Percentiles rank a stretch among this genome's conserved stretches.
Conservation (phyloP, 2,888 invertebrate species). For the Scaptomyza flava region DNA sequence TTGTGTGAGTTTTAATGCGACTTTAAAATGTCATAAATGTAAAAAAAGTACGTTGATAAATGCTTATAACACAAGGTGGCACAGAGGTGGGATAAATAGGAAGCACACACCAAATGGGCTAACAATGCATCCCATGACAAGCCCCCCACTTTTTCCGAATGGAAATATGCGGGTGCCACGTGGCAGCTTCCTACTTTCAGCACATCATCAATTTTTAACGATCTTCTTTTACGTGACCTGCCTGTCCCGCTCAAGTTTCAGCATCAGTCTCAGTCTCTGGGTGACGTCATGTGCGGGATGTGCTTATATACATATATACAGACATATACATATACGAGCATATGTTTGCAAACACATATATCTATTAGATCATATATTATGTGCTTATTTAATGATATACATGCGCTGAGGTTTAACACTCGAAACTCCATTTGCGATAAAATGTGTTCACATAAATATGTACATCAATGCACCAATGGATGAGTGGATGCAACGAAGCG, state of each 20-base stretch:
- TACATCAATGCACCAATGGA: constrained; percentile 28
- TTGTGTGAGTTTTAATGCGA: constrained; percentile 60
- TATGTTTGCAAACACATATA: background rate
- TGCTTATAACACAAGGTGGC: constrained; percentile 33
- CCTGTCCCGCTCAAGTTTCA: background rate
- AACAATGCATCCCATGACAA: constrained; percentile 4
- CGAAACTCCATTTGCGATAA: constrained; percentile 28
- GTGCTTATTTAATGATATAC: constrained; percentile 3
- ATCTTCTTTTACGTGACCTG: constrained; percentile 68
- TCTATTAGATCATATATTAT: too few relatives aligned
- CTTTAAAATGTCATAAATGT: constrained; percentile 73
- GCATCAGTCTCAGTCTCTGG: constrained; percentile 1
- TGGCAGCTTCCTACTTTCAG: constrained; percentile 25
- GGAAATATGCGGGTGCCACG: constrained; percentile 27
- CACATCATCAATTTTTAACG: constrained; percentile 76
- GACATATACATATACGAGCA: constrained; percentile 3
- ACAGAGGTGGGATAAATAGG: constrained; percentile 12
- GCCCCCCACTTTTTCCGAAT: background rate
- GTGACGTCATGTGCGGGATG: constrained; percentile 54
- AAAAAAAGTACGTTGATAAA: constrained; percentile 58
- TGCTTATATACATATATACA: background rate
- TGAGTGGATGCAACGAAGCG: constrained; percentile 23
- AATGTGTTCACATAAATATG: constrained; percentile 6
- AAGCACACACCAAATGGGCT: constrained; percentile 32
- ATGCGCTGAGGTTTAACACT: constrained; percentile 46